Conservation (phyloP, 2,888 invertebrate genomes). For the Drosophila cracens region DNA sequence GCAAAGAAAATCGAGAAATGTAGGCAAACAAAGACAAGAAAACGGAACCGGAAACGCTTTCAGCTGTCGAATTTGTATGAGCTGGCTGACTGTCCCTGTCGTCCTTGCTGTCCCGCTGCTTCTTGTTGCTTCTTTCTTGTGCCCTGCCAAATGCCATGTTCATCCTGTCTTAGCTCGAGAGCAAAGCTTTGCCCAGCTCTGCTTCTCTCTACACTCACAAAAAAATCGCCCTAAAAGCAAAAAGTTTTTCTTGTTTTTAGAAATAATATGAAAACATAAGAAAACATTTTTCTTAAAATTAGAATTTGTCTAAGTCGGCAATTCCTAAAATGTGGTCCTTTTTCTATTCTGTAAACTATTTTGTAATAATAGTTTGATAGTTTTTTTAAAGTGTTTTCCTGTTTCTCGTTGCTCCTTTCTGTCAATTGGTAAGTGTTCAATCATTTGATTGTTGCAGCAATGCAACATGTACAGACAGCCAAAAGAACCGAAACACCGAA, state of each 20-base stretch:
- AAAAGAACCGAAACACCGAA: conserved; percentile 63
- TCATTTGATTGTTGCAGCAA: conserved; percentile 80
- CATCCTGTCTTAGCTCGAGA: conserved; percentile 58
- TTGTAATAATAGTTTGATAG: not conserved
- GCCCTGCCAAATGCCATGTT: conserved; percentile 39
- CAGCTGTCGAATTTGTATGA: conserved; percentile 81
- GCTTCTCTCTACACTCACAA: not conserved
- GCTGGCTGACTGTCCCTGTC: conserved; percentile 33
- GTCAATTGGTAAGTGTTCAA: conserved; percentile 69
- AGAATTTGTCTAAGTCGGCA: not conserved
- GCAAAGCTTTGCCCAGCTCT: conserved; percentile 32
- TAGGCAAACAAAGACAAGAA: conserved; percentile 82
- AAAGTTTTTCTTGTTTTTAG: too few relatives aligned
- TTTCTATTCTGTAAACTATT: not conserved
- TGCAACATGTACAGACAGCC: conserved; percentile 43
- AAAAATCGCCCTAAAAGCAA: not conserved
- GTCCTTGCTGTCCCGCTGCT: conserved; percentile 7
- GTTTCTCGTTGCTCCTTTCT: not conserved
- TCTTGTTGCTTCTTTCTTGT: not conserved
- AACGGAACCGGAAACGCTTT: conserved; percentile 82
- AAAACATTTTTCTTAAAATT: not conserved
- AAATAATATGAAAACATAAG: not conserved
- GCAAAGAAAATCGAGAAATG: conserved; percentile 43
- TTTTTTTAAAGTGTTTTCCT: not conserved
- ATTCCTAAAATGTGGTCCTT: not conserved